phyloP scores from a whole-genome alignment of 1,140 invertebrate genomes.

The Tetramorium simillimum region DNA sequence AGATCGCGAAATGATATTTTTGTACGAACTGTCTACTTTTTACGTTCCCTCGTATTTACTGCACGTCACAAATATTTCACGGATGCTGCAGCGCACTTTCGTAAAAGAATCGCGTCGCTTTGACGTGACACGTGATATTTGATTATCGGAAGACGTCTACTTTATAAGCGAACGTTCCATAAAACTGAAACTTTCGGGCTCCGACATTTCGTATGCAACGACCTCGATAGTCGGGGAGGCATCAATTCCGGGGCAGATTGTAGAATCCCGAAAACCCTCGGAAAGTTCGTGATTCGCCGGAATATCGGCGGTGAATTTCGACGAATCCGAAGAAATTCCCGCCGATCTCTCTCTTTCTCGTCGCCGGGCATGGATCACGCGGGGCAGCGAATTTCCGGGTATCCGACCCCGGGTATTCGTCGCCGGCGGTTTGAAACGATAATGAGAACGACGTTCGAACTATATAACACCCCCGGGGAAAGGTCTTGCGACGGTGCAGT shows the following conservation, averaged over 20 bases:
- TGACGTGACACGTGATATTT: conserved; percentile 31
- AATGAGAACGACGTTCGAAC: conserved; percentile 52
- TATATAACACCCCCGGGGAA: conserved; percentile 26
- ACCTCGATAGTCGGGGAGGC: neutral
- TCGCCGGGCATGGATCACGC: conserved; percentile 18
- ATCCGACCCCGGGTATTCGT: conserved; percentile 29
- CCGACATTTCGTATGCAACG: conserved; percentile 23
- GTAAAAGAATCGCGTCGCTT: conserved; percentile 20
- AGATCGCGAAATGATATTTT: neutral
- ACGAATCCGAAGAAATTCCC: neutral
- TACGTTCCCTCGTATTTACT: neutral
- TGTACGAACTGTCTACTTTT: neutral
- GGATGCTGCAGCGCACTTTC: neutral
- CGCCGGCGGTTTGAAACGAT: conserved; percentile 56
- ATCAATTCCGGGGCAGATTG: conserved; percentile 20
- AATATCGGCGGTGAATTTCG: conserved; percentile 22
- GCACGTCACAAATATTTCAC: neutral
- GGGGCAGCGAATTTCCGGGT: conserved; percentile 30
- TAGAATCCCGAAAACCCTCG: conserved; percentile 2
- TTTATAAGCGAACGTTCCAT: conserved; percentile 28
- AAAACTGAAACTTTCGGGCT: conserved; percentile 34
- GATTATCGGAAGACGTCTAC: conserved; percentile 32
- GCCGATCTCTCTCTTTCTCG: conserved; percentile 14
- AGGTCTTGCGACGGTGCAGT: neutral
- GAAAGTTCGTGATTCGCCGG: conserved; percentile 29